Conservation (phyloP, 2,888 invertebrate species). For the Chalcosyrphus nemorum region DNA sequence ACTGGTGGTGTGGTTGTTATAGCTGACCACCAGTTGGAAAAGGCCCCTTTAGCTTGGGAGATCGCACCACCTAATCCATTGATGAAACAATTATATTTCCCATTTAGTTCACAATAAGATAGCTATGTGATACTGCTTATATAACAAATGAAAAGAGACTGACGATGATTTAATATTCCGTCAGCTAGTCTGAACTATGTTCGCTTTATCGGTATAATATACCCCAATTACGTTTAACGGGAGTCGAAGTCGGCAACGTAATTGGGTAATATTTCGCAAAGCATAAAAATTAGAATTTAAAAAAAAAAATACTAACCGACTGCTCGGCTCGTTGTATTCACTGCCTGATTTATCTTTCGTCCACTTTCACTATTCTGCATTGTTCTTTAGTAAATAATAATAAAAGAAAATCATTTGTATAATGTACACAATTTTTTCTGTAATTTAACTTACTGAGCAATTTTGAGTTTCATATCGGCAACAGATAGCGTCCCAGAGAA, state of each 20-base stretch:
- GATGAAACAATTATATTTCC: no score
- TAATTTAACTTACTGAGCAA: conserved; percentile 90
- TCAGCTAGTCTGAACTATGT: no score
- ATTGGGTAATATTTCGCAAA: no score
- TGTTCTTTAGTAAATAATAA: conserved; percentile 86
- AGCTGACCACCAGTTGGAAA: conserved; percentile 93
- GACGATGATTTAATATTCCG: no score
- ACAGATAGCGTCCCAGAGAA: conserved; percentile 97
- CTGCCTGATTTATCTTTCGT: conserved; percentile 95
- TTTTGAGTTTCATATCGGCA: conserved; percentile 94
- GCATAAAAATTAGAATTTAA: no score
- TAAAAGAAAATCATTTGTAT: conserved; percentile 40
- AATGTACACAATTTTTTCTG: background rate
- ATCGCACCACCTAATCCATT: conserved; percentile 93
- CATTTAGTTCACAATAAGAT: no score
- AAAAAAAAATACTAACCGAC: conserved; percentile 88
- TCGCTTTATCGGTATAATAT: no score
- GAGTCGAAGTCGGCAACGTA: no score
- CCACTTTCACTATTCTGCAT: conserved; percentile 98
- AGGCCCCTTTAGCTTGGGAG: conserved; percentile 92
- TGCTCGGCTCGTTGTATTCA: conserved; percentile 94
- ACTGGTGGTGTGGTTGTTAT: conserved; percentile 84
- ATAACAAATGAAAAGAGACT: no score
- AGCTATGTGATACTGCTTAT: no score
- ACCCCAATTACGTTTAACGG: no score